A percentile compares a stretch with the other conserved stretches of the same genome.
These are phyloP conservation scores for Carassius auratus DNA, from an alignment of 2,113 vertebrate species.

Conservation along the genomic window DNA sequence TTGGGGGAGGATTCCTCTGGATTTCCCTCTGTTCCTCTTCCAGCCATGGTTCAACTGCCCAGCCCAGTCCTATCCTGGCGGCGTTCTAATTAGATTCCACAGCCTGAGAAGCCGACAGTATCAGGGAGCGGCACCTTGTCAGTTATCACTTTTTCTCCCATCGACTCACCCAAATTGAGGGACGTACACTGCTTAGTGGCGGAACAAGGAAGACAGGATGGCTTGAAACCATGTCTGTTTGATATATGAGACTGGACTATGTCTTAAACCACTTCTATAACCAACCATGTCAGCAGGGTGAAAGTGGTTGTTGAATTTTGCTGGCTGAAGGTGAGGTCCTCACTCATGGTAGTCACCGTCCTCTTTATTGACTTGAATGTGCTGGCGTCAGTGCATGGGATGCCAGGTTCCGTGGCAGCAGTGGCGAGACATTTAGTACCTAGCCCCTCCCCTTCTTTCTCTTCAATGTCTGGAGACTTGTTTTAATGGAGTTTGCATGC, in stretches of 20 bases:
- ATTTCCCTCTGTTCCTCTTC: conserved; percentile 27
- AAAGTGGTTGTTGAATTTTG: conserved; percentile 8
- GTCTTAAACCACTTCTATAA: conserved; percentile 31
- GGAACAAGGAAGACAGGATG: conserved; percentile 37
- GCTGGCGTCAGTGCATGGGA: conserved; percentile 37
- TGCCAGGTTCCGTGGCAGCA: conserved; percentile 39
- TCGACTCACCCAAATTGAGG: neutral
- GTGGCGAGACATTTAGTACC: conserved; percentile 20
- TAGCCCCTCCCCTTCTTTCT: conserved; percentile 39
- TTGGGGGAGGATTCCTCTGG: conserved; percentile 42
- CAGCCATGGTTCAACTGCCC: conserved; percentile 33
- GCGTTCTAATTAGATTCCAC: conserved; percentile 66
- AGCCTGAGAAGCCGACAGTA: conserved; percentile 16
- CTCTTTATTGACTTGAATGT: conserved; percentile 44
- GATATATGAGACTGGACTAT: conserved; percentile 16
- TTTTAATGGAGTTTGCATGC: conserved; percentile 1
- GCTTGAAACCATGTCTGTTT: neutral
- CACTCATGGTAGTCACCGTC: conserved; percentile 28
- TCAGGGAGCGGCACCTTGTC: conserved; percentile 48
- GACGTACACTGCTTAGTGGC: conserved; percentile 35
- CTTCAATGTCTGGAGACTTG: conserved; percentile 40
- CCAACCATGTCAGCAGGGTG: conserved; percentile 13
- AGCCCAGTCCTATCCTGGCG: conserved; percentile 52
- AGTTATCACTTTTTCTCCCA: conserved; percentile 1
- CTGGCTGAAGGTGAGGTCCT: conserved; percentile 22